Base-by-base conservation (phyloP, 2,113 vertebrate genomes). In the Nerophis lumbriciformis region DNA sequence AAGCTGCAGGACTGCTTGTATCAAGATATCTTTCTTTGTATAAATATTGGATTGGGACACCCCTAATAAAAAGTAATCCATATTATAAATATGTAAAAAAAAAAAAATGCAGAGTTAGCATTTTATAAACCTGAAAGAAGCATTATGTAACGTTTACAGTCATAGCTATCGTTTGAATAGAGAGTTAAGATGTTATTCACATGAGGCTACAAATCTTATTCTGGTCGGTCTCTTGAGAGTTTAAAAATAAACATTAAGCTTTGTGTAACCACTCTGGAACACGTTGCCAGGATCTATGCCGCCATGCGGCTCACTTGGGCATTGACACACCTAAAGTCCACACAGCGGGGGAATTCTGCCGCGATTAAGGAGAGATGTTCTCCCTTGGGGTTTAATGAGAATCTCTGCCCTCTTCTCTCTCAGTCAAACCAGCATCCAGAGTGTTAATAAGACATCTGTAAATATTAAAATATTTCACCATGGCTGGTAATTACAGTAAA, bases 321-420 rank as follows among this genome's bases (percentile, higher is more conserved):
- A 68, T 44, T 63, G 51, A 76, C 58, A 12, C 8, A 21, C 19
- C 67, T n/a, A 28, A 76, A 82, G 83, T 78, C 79, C 75, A 75
- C 77, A 77, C 64, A 53, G 49, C 72, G 78, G 82, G 86, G 87
- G 83, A 77, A 87, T 71, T 80, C 79, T 75, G 37, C 60, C 61
- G 66, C 56, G 78, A 85, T 87, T 87, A 86, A 83, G 28, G 74
- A 75, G 59, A 68, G 74, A 83, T 85, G 83, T 84, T 69, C 68
- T 77, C 80, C 69, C 65, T 28, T 59, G 73, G 80, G 68, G 75
- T 83, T 86, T 80, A 83, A 85, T 86, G 81, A 86, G 77, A 87
- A 83, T 76, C 65, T 65, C 72, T 50, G 50, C 19, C 61, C 53
- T 70, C 61, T 54, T 45, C 36, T 61, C 53, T 72, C 64, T 52